Evolutionary conservation across 1,140 invertebrate genomes (phyloP), one percentile per base, ranked within the genome.

Genomic region (Ericerus pela): DNA sequence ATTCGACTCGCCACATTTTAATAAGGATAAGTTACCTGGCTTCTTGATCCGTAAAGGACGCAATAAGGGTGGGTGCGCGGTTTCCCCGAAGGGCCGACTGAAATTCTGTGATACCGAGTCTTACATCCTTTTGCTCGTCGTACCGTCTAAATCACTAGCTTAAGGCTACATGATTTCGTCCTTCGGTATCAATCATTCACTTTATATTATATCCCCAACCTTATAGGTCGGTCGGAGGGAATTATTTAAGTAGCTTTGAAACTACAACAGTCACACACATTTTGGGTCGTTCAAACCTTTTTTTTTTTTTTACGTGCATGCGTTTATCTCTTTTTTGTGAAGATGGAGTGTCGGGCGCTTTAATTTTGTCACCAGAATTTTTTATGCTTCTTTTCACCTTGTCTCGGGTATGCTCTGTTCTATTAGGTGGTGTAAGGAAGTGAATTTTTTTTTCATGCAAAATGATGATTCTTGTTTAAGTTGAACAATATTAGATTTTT

Each of bases 1-100:
- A 47, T 47, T 47, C 41, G 41, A 47, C 41, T 47, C 41, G 41
- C 41, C 41, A 47, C 41, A 47, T 47, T 47, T 47, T 47, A 47
- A 47, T 47, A 47, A 47, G 41, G 41, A 47, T 47, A 47, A 47
- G 41, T 47, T 47, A 47, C 41, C 41, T 47, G 41, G 41, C 41
- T 47, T 47, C 16, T 47, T 47, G 41, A 47, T 47, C 41, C 41
- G 41, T 47, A 47, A 47, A 24, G 18, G 41, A 47, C 41, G 41
- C 16, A 47, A 47, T 24, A 24, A 47, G 41, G 36, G 20, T 47
- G 11, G 41, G 41, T 24, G 41, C 26, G 41, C 41, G 41, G 41
- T 47, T n/a, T 47, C 41, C 41, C 41, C 41, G 41, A 47, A 47
- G 41, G 41, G 41, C 41, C 41, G 41, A 47, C 41, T 47, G 41